These are phyloP conservation scores for Galerucella calmariensis DNA, from an alignment of 2,888 invertebrate genomes.

Conservation along the genomic window DNA sequence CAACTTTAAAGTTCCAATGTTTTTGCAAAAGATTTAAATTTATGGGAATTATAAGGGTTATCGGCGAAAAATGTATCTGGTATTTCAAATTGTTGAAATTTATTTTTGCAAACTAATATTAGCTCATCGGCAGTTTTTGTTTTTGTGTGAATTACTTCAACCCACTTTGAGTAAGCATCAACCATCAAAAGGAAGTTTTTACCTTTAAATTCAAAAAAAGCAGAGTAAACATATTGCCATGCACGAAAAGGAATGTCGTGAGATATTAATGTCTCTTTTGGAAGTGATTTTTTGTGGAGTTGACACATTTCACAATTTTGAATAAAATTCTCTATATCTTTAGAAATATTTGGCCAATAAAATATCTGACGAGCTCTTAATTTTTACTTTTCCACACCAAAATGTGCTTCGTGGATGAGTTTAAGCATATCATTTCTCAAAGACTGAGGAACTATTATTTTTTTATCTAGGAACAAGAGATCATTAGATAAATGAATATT, in stretches of 20 bases:
- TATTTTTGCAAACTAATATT: neutral
- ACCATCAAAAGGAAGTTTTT: neutral
- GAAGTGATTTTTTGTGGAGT: neutral
- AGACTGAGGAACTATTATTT: no score
- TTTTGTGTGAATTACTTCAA: neutral
- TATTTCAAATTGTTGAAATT: neutral
- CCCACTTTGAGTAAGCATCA: neutral
- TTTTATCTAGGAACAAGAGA: neutral
- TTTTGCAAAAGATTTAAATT: neutral
- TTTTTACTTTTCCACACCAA: neutral
- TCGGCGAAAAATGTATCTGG: neutral
- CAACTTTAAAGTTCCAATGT: neutral
- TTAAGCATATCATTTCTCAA: no score
- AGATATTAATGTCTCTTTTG: neutral
- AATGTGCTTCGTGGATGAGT: neutral
- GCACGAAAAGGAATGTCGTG: neutral
- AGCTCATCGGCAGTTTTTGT: neutral
- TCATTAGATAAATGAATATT: constrained; percentile 16
- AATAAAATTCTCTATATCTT: neutral
- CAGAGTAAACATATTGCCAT: neutral
- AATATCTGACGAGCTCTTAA: neutral
- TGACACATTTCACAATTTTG: neutral
- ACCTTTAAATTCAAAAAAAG: neutral
- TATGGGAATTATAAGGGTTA: neutral
- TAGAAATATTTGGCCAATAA: neutral